Evolutionary conservation across 2,797 vertebrate genomes (phyloP), one percentile per base, ranked within the genome.

Genomic region (Allochrocebus solatus): DNA sequence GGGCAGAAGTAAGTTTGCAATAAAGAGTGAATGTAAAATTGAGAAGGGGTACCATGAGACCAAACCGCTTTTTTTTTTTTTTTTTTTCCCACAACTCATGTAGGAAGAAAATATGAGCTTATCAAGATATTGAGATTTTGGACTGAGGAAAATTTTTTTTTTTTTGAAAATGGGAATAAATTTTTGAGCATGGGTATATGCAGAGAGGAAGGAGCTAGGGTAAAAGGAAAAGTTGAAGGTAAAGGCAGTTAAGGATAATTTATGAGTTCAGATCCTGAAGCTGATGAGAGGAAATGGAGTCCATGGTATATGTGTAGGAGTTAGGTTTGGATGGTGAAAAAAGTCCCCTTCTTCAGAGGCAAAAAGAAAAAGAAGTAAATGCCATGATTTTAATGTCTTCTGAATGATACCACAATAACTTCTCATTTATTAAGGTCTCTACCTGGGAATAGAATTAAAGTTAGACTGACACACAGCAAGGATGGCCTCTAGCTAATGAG

Each of bases 371-470:
- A 43, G 21, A 55, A 70, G 26, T 48, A 76, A 95, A 87, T 84
- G 11, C 80, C 70, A 89, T 91, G 67, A 16, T 75, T 82, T 90
- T 92, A 88, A 67, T 82, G 87, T 91, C 48, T 91, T 89, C 30
- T 86, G 61, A 93, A 53, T 93, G 30, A 89, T n/a, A 81, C 36
- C 22, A 82, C 10, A 82, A 53, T 89, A 91, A 82, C 6, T 14
- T 89, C 41, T 87, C 83, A 89, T 88, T 96, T 95, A 57, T 67
- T 93, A 96, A 89, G 26, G 41, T 92, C 14, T 91, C 17, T 84
- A 50, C 43, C 50, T 75, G 4, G 43, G 53, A 81, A 86, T 81
- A 74, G 36, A 26, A 74, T 75, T 93, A 74, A 93, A 57, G 59
- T 92, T 41, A 96, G 53, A 70, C 28, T 80, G 7, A n/a, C 41